A percentile compares a stretch with the other conserved stretches of the same genome.
phyloP scores from a whole-genome alignment of 2,113 vertebrate species.

The Oncorhynchus clarkii region DNA sequence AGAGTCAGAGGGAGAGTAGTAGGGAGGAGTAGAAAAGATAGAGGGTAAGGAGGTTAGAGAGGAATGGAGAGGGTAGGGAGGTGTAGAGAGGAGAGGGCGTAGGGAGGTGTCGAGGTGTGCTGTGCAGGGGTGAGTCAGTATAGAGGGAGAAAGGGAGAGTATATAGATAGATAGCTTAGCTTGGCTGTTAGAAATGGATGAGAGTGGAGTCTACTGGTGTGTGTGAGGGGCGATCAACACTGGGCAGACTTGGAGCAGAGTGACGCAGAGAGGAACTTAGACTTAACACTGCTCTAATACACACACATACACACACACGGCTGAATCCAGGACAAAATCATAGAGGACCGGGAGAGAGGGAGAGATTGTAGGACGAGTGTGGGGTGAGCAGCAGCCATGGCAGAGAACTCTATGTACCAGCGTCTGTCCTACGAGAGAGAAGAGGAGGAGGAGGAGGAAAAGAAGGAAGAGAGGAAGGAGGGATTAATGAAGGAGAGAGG shows the following conservation, averaged over 20 bases:
- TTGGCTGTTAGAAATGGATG: conserved; percentile 38
- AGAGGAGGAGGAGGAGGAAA: conserved; percentile 56
- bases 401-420: conserved; percentile 69
- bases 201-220: conserved; percentile 23
- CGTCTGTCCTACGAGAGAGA: conserved; percentile 63
- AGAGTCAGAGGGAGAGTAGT: conserved; percentile 26
- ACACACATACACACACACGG: conserved; percentile 15
- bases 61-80: not conserved
- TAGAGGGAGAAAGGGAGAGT: conserved; percentile 1
- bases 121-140: conserved; percentile 57
- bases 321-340: not conserved
- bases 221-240: conserved; percentile 3
- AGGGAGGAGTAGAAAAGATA: conserved; percentile 13
- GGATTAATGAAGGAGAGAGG: conserved; percentile 50
- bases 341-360: not conserved
- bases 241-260: not conserved
- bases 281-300: not conserved
- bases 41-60: not conserved
- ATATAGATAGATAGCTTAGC: conserved; percentile 37
- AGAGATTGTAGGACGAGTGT: not conserved
- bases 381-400: conserved; percentile 38
- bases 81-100: not conserved
- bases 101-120: conserved; percentile 38
- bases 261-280: conserved; percentile 13
- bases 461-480: conserved; percentile 49